Evolutionary conservation across 2,113 vertebrate genomes (phyloP).

Genomic region (Triplophysa rosa): DNA sequence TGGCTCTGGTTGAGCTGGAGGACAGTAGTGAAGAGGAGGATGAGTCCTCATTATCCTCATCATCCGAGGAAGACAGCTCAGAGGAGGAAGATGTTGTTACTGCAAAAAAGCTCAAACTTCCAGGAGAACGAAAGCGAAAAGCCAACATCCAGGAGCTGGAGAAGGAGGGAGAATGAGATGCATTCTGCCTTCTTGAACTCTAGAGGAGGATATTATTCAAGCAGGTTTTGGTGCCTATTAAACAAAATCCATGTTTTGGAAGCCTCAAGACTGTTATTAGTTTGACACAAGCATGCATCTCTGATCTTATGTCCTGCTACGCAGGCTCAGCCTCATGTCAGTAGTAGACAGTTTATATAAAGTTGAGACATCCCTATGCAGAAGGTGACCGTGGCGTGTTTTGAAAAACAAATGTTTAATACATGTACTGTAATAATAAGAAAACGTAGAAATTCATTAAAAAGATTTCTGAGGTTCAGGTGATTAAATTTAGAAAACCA

Average conservation of each 20-base stretch:
- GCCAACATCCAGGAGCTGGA: slow-evolving; percentile 83
- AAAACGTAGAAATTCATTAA: not conserved
- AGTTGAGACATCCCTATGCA: no score
- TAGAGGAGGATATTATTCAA: not conserved
- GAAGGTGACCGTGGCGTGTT: not conserved
- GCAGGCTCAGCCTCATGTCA: not conserved
- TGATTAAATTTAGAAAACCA: not conserved
- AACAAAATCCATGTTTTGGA: not conserved
- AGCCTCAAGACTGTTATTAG: not conserved
- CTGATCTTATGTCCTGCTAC: not conserved
- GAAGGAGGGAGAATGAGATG: slow-evolving; percentile 42
- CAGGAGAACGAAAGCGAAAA: slow-evolving; percentile 69
- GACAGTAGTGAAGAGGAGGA: slow-evolving; percentile 68
- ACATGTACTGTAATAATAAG: not conserved
- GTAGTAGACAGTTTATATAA: no score
- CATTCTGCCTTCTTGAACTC: not conserved
- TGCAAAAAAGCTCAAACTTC: slow-evolving; percentile 81
- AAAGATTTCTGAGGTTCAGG: no score
- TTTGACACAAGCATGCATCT: not conserved
- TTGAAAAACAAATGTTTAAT: not conserved
- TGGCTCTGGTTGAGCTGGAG: slow-evolving; percentile 85
- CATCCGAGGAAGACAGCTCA: slow-evolving; percentile 66
- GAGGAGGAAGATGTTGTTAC: slow-evolving; percentile 68
- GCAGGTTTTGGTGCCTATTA: not conserved
- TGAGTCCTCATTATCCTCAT: not conserved